A percentile compares a stretch with the other conserved stretches of the same genome.
Evolutionary conservation across 2,797 vertebrate species (phyloP).

Genomic region (Ctenopoma multispine): DNA sequence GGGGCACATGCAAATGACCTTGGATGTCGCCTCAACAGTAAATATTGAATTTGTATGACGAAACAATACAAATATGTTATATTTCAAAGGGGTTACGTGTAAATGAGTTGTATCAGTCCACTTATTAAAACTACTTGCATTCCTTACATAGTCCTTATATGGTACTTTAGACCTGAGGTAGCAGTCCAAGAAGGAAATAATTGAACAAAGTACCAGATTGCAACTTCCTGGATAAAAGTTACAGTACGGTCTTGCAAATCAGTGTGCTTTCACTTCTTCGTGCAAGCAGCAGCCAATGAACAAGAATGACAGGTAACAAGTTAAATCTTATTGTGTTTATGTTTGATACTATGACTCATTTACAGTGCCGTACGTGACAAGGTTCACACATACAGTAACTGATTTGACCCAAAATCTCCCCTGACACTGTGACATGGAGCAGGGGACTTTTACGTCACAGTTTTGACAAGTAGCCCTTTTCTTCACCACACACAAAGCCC

Average conservation of each 20-base stretch:
- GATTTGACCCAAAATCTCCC: conserved; percentile 59
- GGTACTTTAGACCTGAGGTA: conserved; percentile 17
- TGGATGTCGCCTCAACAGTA: conserved; percentile 23
- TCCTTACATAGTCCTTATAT: not conserved
- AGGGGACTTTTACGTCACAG: conserved; percentile 56
- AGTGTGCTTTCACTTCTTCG: conserved; percentile 20
- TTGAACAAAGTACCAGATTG: conserved; percentile 21
- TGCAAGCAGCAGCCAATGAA: conserved; percentile 1
- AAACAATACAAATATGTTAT: not conserved
- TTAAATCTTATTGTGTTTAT: conserved; percentile 49
- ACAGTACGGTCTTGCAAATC: conserved; percentile 39
- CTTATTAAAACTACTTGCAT: not conserved
- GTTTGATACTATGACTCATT: conserved; percentile 44
- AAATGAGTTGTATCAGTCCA: not conserved
- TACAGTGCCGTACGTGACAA: conserved; percentile 65
- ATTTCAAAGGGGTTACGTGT: not conserved
- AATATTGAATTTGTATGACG: not conserved
- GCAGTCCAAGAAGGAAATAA: conserved; percentile 19
- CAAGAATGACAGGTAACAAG: conserved; percentile 11
- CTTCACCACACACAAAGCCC: conserved; percentile 72
- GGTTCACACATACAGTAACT: conserved; percentile 56
- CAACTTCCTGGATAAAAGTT: conserved; percentile 38
- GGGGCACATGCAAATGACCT: conserved; percentile 59
- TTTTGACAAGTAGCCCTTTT: conserved; percentile 75
- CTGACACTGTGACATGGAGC: conserved; percentile 56